Evolutionary conservation across 53 echinoderm and acorn worm genomes (phyloP).

Genomic region (Holothuria leucospilota): DNA sequence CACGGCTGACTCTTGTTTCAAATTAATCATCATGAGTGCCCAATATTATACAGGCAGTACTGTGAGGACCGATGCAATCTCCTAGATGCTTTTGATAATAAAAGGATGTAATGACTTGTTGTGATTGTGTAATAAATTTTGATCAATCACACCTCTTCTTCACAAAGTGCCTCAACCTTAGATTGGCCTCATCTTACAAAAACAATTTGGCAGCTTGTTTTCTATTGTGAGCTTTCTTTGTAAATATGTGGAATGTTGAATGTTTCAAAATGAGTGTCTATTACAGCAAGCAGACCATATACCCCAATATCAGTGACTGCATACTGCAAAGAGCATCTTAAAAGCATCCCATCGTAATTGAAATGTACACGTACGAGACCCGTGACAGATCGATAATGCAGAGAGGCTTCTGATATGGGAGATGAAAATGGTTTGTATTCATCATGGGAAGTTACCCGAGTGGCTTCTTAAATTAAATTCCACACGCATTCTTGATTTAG

Average conservation of each 20-base stretch:
- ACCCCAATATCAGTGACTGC: constrained; percentile 23
- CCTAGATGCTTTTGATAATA: no score
- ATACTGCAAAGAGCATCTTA: constrained; percentile 27
- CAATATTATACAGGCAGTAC: no score
- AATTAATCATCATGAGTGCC: no score
- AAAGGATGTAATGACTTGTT: no score
- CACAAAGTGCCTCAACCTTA: no score
- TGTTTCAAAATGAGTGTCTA: constrained; percentile 39
- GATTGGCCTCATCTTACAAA: no score
- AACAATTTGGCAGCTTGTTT: no score
- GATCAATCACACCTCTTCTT: no score
- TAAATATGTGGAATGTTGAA: constrained; percentile 20
- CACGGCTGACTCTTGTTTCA: no score
- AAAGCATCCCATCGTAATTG: constrained; percentile 43
- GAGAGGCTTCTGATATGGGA: constrained; percentile 44
- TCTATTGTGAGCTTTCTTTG: no score
- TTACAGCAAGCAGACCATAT: constrained; percentile 23
- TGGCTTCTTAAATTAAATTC: constrained; percentile 51
- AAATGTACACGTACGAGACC: constrained; percentile 48
- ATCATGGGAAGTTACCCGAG: constrained; percentile 37
- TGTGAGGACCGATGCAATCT: no score
- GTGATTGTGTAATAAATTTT: no score
- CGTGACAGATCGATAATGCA: constrained; percentile 53
- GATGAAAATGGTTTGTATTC: constrained; percentile 48
- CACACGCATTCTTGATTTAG: constrained; percentile 48